Percentiles rank a stretch among this genome's conserved stretches.
phyloP scores from a whole-genome alignment of 2,888 invertebrate genomes.

The Drosophila fungiperda region DNA sequence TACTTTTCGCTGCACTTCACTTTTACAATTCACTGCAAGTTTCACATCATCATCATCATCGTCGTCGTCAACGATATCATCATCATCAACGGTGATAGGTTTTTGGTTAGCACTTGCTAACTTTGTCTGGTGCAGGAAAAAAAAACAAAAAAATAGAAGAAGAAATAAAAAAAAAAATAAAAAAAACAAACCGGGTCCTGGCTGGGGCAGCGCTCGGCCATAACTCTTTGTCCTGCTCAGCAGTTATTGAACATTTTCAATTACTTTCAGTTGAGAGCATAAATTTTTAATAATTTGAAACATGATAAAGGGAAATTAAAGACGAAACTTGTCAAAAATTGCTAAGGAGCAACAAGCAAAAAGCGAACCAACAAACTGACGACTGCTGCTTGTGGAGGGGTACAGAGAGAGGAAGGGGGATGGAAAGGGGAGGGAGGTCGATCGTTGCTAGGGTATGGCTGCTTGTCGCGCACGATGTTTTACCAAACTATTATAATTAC shows the following conservation, averaged over 20 bases:
- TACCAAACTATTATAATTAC: conserved; percentile 81
- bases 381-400: conserved; percentile 17
- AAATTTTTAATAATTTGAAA: conserved; percentile 82
- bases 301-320: conserved; percentile 81
- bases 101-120: conserved; percentile 66
- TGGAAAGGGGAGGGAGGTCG: not conserved
- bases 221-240: conserved; percentile 79
- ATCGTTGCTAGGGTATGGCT: conserved; percentile 34
- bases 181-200: conserved; percentile 22
- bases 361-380: conserved; percentile 52
- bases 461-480: conserved; percentile 78
- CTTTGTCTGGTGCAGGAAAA: conserved; percentile 52
- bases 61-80: conserved; percentile 9
- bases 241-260: conserved; percentile 81
- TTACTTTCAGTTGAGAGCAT: conserved; percentile 81
- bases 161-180: not conserved
- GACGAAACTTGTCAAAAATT: conserved; percentile 77
- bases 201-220: conserved; percentile 49
- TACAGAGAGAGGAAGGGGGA: too few species aligned
- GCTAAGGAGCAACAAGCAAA: conserved; percentile 49
- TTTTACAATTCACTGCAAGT: conserved; percentile 65
- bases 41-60: conserved; percentile 41
- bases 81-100: conserved; percentile 53
- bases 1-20: conserved; percentile 55
- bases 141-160: conserved; percentile 3